Base-by-base conservation (phyloP, 2,113 vertebrate genomes). In the Chloroceryle aenea region DNA sequence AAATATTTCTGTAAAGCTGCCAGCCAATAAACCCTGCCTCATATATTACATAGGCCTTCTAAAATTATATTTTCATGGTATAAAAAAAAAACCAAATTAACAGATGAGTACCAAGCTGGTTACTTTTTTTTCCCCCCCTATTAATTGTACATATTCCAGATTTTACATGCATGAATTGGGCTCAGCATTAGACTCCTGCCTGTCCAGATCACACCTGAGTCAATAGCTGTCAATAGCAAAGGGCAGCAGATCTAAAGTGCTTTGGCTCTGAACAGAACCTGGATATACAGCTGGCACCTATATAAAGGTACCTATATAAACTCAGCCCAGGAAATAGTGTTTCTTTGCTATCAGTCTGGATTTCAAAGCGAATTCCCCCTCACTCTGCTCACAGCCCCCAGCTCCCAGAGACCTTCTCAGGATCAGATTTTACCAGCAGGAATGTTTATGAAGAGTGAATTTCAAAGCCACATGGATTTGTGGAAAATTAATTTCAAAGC, bases 401-500 rank as follows among this genome's bases (percentile, higher is more conserved):
- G 50, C 25, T 79, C 62, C 50, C 72, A 85, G 30, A 12, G 9
- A 83, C 48, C 34, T 61, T 27, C 85, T 47, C 0, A 1, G 47
- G n/a, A 88, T 84, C 83, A 71, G 25, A 26, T 89, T 90, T 95
- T 89, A 53, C 36, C 92, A 79, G 61, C 71, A 74, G 52, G 29
- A 90, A 82, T 5, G 0, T 59, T 90, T 93, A 53, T 27, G 32
- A 64, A 78, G 34, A 75, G 34, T 8, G 56, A 63, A 89, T 90
- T 94, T 81, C 89, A 82, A 92, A 94, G 89, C 75, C 89, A 90
- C 75, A 14, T 16, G 75, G 80, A 64, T 45, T 90, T 0, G 1
- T 86, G 90, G 90, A 90, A 87, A 96, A 91, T 43, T 36, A 34
- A 86, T 95, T 86, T 80, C 82, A 38, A 78, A 81, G 55, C 50